Percentiles rank a stretch among this genome's conserved stretches.
Evolutionary conservation across 2,113 vertebrate species (phyloP).

Genomic region (Sus scrofa): DNA sequence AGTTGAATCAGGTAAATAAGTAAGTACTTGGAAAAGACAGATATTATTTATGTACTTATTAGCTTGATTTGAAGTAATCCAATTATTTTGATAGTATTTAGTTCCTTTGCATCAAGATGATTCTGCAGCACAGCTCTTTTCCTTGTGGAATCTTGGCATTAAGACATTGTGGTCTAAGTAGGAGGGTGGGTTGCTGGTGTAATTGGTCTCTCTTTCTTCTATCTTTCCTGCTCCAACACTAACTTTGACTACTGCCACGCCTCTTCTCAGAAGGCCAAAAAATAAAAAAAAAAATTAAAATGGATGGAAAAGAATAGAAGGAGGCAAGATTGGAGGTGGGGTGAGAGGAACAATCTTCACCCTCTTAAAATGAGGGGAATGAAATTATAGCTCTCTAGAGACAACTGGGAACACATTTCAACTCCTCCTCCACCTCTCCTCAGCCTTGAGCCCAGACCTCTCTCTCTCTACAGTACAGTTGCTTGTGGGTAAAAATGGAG

Average conservation of each 20-base stretch:
- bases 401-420: background rate
- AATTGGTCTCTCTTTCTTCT: constrained; percentile 39
- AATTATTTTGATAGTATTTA: background rate
- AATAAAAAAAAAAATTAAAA: too few relatives aligned
- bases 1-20: constrained; percentile 4
- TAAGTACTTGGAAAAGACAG: constrained; percentile 11
- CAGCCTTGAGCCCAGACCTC: background rate
- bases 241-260: background rate
- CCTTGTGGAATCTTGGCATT: background rate
- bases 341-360: constrained; percentile 16
- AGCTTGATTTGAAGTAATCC: background rate
- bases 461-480: background rate
- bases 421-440: constrained; percentile 5
- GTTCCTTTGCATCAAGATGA: background rate
- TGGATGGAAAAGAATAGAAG: constrained; percentile 6
- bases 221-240: background rate
- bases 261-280: constrained; percentile 21
- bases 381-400: constrained; percentile 72
- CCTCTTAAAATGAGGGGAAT: constrained; percentile 38
- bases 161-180: background rate
- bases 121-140: background rate
- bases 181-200: constrained; percentile 18
- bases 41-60: background rate
- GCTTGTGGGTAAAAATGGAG: constrained; percentile 45
- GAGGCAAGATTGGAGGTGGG: constrained; percentile 27